phyloP scores from a whole-genome alignment of 2,113 vertebrate genomes.

The Pelvicachromis taeniatus region DNA sequence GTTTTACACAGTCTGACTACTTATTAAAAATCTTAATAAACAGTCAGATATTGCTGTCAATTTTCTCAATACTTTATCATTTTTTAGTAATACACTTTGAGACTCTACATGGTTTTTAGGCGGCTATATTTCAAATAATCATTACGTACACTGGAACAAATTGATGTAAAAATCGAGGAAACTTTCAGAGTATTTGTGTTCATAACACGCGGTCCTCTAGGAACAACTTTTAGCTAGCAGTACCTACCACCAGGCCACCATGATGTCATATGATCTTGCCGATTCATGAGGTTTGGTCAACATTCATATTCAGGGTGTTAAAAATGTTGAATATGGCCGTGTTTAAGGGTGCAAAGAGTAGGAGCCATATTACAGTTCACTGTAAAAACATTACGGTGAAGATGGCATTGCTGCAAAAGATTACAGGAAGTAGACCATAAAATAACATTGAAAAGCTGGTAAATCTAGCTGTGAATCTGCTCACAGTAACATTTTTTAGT shows the following conservation, averaged over 20 bases:
- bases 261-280: background rate
- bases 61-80: background rate
- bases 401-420: background rate
- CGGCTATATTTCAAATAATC: background rate
- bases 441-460: background rate
- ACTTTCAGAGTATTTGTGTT: background rate
- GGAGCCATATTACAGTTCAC: accelerated
- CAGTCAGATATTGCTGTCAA: background rate
- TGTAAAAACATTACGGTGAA: background rate
- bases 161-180: background rate
- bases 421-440: background rate
- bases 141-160: background rate
- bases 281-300: background rate
- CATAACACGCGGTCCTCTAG: background rate
- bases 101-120: accelerated
- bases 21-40: too few relatives aligned
- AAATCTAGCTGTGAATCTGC: background rate
- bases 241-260: background rate
- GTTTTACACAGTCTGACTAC: background rate
- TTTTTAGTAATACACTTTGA: background rate
- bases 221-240: background rate
- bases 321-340: background rate
- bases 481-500: background rate
- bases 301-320: background rate
- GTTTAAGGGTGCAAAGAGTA: background rate